Evolutionary conservation across 2,113 vertebrate genomes (phyloP), one percentile per base, ranked within the genome.

Genomic region (Prionailurus bengalensis): DNA sequence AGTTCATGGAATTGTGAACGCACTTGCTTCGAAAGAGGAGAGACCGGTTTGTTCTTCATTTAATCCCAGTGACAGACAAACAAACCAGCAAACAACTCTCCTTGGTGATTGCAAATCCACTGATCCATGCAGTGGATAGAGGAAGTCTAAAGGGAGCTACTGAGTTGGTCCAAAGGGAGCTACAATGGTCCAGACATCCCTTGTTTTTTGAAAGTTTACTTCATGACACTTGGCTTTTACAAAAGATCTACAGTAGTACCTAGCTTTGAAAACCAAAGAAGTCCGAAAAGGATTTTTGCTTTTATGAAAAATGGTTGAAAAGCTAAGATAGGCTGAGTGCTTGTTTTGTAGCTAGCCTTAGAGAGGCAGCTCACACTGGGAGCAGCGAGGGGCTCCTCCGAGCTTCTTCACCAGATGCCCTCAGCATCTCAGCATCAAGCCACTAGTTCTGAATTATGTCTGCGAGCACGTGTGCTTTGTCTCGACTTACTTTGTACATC

Each of bases 41-140:
- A 73, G 1, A 39, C n/a, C 42, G 88, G 96, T 98, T 95, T 92
- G 84, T 97, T 96, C 91, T 96, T 85, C 23, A 92, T 89, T 98
- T 98, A 98, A 97, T 98, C 55, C 89, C 76, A 92, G 73, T 94
- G 87, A 98, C 42, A 29, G 15, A 48, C 74, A 45, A 16, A 76
- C 39, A 73, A 39, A 73, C 36, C 31, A 66, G 31, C 29, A 68
- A 68, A n/a, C 66, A 48, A 45, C 23, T 98, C 92, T 98, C 87
- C 97, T 91, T 98, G 97, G 91, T 92, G 95, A 91, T 97, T 98
- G 91, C 96, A 97, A 0, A 17, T 95, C 92, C 85, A 94, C 88
- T 89, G 90, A 98, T 97, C 95, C 11, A 84, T 33, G 45, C 7
- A 55, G 2, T 33, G 7, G 29, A 1, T 21, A 36, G 23, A 51